phyloP scores from a whole-genome alignment of 2,113 vertebrate species.

The Piprites chloris region DNA sequence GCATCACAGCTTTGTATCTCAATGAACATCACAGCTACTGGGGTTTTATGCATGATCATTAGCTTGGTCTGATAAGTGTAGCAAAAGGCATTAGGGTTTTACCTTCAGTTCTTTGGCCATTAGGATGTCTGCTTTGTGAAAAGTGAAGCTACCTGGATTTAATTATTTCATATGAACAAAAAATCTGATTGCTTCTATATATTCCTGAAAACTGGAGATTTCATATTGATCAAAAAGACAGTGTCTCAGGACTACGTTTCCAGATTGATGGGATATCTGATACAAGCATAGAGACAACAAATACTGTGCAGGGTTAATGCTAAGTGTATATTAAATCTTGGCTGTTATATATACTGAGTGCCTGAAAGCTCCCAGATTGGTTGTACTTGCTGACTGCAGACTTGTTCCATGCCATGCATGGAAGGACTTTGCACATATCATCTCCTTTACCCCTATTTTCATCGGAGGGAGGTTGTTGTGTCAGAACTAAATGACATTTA shows the following conservation, averaged over 20 bases:
- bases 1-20: background rate
- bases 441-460: background rate
- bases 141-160: background rate
- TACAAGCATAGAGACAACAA: background rate
- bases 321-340: background rate
- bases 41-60: background rate
- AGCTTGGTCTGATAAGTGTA: background rate
- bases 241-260: background rate
- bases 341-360: background rate
- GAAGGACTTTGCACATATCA: background rate
- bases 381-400: background rate
- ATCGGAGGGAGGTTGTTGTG: rapidly evolving
- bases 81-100: background rate
- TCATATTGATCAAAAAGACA: background rate
- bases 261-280: background rate
- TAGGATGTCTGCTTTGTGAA: background rate
- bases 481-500: background rate
- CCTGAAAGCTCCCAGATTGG: background rate
- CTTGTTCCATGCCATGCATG: background rate
- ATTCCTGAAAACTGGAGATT: background rate
- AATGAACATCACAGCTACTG: background rate
- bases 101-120: background rate
- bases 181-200: background rate
- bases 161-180: background rate
- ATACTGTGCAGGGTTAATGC: background rate